Evolutionary conservation across 2,113 vertebrate species (phyloP).

Genomic region (Ceyx margarethae): DNA sequence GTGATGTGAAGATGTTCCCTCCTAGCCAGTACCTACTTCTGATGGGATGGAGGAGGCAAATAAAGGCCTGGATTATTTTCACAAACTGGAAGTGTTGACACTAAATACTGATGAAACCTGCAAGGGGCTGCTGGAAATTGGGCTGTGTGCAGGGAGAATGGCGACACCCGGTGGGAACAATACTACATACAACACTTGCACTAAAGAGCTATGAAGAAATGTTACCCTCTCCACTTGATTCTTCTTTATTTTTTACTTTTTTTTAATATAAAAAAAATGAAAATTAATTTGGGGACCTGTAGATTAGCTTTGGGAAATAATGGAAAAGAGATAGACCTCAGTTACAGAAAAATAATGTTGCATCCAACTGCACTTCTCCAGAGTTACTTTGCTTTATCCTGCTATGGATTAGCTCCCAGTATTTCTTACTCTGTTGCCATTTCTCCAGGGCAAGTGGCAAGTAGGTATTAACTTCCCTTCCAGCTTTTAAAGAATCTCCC

Average conservation of each 20-base stretch:
- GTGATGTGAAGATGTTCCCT: neutral
- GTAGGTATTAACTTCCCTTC: neutral
- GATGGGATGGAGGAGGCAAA: neutral
- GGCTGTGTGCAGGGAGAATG: constrained; percentile 16
- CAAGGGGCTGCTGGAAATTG: neutral
- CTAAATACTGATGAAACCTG: neutral
- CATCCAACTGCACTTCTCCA: neutral
- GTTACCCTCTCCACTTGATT: neutral
- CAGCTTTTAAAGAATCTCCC: neutral
- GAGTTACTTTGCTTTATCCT: neutral
- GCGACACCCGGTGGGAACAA: constrained; percentile 74
- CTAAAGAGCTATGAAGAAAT: neutral
- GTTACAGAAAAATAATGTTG: neutral
- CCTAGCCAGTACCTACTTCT: neutral
- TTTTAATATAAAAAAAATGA: neutral
- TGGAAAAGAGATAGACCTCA: neutral
- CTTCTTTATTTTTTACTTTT: neutral
- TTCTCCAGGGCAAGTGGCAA: neutral
- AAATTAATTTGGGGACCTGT: neutral
- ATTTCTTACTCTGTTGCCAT: neutral
- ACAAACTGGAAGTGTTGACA: neutral
- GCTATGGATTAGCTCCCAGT: neutral
- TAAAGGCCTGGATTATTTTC: neutral
- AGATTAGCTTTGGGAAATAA: neutral
- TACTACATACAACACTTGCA: neutral